Base-by-base conservation (phyloP, 2,113 vertebrate species). In the Labeo catla region DNA sequence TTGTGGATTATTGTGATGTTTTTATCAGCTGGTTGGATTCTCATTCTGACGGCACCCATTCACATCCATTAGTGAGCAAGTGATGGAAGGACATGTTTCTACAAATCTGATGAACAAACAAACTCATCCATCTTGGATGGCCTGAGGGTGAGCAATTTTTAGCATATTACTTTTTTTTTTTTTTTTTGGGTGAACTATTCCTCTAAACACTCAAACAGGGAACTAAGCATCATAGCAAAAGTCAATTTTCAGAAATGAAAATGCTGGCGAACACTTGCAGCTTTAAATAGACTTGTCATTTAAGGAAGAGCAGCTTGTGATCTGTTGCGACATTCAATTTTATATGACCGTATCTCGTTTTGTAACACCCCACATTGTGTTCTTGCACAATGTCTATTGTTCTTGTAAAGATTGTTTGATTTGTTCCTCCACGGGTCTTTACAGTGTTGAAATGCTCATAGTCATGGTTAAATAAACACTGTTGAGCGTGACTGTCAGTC, bases 161-260 rank as follows among this genome's bases (percentile, higher is more conserved):
- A 39, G 39, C 3, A 39, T 4, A 39, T 39, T n/a, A n/a, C n/a
- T n/a, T n/a, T n/a, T n/a, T n/a, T n/a, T n/a, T n/a, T n/a, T 3
- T 39, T 39, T 5, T 59, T 59, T 21, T 59, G 19, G 7, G 16
- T 59, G 7, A 21, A n/a, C 57, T n/a, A 8, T 59, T 61, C 57
- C 57, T 61, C 19, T 72, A 45, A 72, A 8, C 36, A 11, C n/a
- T 28, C 45, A 28, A 34, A 23, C 12, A 45, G 77, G 19, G 54
- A 61, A 79, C 10, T 43, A 21, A 12, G 57, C 2, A 1, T 39
- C 34, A 39, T 8, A 8, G 7, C 39, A 10, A 72, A 72, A 72
- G 68, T 21, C 4, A 11, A 61, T 59, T 59, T 59, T 13, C 16
- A 59, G 77, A 79, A 79, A 61, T 79, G 77, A 79, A n/a, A 79